A percentile compares a stretch with the other conserved stretches of the same genome.
Evolutionary conservation across 2,797 vertebrate genomes (phyloP).

Genomic region (Eremophila alpestris): DNA sequence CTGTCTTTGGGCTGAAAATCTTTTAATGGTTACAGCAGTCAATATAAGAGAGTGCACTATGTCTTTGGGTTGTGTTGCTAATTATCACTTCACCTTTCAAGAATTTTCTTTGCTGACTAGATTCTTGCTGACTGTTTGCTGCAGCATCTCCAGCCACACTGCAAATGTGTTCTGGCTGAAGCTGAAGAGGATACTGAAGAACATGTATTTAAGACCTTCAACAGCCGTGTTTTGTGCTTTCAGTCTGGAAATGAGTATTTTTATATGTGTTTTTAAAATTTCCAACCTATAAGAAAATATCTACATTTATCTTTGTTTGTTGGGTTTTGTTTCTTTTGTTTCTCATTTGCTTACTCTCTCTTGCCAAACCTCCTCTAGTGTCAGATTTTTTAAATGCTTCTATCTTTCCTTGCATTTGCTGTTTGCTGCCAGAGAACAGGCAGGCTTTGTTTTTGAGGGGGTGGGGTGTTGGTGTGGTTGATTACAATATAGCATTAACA

Average conservation of each 20-base stretch:
- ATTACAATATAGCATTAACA: neutral
- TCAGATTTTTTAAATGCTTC: neutral
- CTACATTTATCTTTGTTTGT: neutral
- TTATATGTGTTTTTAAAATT: neutral
- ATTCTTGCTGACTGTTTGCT: neutral
- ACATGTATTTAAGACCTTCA: neutral
- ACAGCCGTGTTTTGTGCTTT: neutral
- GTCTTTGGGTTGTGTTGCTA: neutral
- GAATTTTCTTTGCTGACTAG: neutral
- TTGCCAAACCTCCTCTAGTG: constrained; percentile 1
- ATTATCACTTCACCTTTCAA: neutral
- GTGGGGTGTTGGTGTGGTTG: neutral
- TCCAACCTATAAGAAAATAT: neutral
- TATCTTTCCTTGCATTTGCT: neutral
- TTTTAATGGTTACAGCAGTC: neutral
- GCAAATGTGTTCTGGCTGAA: neutral
- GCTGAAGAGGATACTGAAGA: neutral
- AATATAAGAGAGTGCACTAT: neutral
- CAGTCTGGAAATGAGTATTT: neutral
- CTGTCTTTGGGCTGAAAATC: constrained; percentile 10
- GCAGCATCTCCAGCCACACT: neutral
- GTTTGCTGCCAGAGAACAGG: neutral
- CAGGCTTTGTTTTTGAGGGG: constrained; percentile 11
- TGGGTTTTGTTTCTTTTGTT: neutral
- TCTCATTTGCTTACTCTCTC: neutral